These are phyloP conservation scores for Siniperca obscura DNA, from an alignment of 2,797 vertebrate genomes.

Conservation along the genomic window DNA sequence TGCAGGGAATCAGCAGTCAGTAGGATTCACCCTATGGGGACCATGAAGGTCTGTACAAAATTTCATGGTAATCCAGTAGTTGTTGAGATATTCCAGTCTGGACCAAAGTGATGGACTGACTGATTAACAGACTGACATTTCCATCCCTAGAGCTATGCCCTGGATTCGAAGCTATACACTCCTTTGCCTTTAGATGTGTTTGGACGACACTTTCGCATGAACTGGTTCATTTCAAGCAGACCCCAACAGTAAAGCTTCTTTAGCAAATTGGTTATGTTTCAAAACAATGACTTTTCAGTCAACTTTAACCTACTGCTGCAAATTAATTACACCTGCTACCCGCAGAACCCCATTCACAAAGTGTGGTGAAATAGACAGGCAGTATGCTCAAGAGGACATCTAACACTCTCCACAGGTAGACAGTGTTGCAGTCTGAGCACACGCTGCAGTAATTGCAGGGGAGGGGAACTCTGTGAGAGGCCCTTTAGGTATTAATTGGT, in stretches of 20 bases:
- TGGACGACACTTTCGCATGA: neutral
- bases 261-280: neutral
- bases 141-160: neutral
- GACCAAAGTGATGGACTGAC: too few relatives aligned
- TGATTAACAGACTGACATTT: neutral
- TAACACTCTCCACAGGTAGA: conserved; percentile 21
- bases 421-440: conserved; percentile 34
- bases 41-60: too few relatives aligned
- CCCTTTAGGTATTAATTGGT: conserved; percentile 59
- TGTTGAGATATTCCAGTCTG: neutral
- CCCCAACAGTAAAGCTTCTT: neutral
- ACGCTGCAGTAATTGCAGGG: conserved; percentile 43
- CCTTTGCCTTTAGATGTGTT: neutral
- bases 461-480: conserved; percentile 28
- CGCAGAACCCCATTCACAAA: neutral
- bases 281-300: neutral
- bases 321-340: conserved; percentile 1
- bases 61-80: neutral
- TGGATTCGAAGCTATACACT: neutral
- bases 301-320: neutral
- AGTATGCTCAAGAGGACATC: neutral
- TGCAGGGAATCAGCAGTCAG: too few relatives aligned
- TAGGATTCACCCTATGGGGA: too few relatives aligned
- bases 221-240: neutral
- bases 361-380: neutral